Evolutionary conservation across 2,888 invertebrate genomes (phyloP).

Genomic region (Dynastes maya): DNA sequence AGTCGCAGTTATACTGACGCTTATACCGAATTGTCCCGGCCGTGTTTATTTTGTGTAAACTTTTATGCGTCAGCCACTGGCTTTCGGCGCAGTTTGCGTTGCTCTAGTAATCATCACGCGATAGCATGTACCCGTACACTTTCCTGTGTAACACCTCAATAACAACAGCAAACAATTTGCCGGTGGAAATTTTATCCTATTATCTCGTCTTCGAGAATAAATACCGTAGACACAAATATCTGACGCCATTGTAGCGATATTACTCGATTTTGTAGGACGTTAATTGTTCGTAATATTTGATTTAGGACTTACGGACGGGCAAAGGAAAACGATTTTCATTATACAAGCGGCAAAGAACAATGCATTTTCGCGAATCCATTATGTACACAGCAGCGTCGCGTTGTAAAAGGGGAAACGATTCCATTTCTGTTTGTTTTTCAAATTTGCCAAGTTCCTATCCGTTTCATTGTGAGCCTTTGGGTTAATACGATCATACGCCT

Average conservation of each 20-base stretch:
- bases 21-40: too few species aligned
- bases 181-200: background rate
- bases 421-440: constrained; percentile 23
- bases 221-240: background rate
- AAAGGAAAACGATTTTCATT: constrained; percentile 8
- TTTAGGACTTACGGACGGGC: constrained; percentile 23
- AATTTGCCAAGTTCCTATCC: background rate
- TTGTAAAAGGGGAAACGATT: background rate
- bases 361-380: constrained; percentile 15
- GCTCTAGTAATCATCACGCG: too few species aligned
- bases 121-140: too few species aligned
- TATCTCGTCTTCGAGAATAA: background rate
- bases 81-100: too few species aligned
- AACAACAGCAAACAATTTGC: background rate
- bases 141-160: too few species aligned
- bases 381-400: background rate
- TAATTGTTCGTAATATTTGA: constrained; percentile 37
- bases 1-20: too few species aligned
- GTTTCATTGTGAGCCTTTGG: background rate
- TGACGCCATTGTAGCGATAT: constrained; percentile 21
- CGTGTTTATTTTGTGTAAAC: too few species aligned
- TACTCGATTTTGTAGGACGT: constrained; percentile 18
- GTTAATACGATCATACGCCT: background rate
- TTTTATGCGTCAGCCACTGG: too few species aligned
- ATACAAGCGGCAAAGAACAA: constrained; percentile 1